Conservation (phyloP, 2,888 invertebrate species). For the Andrena dorsata region DNA sequence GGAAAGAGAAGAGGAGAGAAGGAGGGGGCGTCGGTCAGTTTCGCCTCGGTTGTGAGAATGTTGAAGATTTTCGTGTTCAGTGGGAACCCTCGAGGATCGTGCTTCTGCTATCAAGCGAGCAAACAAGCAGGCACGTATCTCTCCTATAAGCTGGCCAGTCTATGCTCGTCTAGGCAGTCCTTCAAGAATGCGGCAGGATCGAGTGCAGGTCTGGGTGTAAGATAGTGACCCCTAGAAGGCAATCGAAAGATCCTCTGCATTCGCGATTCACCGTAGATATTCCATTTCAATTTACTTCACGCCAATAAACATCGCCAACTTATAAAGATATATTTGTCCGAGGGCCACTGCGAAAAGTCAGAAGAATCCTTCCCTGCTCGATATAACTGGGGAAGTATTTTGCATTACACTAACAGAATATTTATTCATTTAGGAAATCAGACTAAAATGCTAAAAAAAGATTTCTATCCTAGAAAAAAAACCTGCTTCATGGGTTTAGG, state of each 20-base stretch:
- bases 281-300: neutral
- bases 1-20: slow-evolving; percentile 28
- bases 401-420: no score
- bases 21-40: slow-evolving; percentile 64
- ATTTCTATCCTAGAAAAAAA: neutral
- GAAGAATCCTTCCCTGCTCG: no score
- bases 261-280: neutral
- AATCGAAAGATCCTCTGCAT: neutral
- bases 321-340: neutral
- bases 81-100: slow-evolving; percentile 57
- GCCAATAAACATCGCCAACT: neutral
- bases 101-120: slow-evolving; percentile 56
- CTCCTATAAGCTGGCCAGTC: slow-evolving; percentile 45
- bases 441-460: neutral
- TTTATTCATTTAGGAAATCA: no score
- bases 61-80: slow-evolving; percentile 54
- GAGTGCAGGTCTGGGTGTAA: slow-evolving; percentile 11
- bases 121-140: slow-evolving; percentile 54
- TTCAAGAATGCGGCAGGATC: slow-evolving; percentile 46
- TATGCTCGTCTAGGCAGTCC: slow-evolving; percentile 27
- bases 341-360: no score
- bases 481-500: neutral
- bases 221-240: neutral
- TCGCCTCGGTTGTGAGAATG: slow-evolving; percentile 53
- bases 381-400: neutral